Evolutionary conservation across 2,797 vertebrate genomes (phyloP), one percentile per base, ranked within the genome.

Genomic region (Bradypodion ventrale): DNA sequence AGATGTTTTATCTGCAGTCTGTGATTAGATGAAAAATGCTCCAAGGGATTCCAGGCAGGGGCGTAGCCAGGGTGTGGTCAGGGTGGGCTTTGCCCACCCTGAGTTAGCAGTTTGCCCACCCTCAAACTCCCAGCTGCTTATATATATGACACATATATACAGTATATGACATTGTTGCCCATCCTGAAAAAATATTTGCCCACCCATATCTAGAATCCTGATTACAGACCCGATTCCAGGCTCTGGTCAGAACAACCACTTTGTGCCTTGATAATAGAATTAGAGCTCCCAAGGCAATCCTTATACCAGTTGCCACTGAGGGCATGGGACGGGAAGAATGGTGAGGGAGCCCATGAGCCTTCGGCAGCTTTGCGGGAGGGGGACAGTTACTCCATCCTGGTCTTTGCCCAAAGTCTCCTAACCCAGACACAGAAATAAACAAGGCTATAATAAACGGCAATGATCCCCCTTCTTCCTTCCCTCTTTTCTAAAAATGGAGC

Each of bases 231-330:
- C n/a, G n/a, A n/a, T n/a, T n/a, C n/a, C n/a, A n/a, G n/a, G n/a
- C n/a, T 23, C 52, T 84, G 70, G 73, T 72, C 78, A 84, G 84
- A 84, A 80, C 86, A 83, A 75, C 76, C 1, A 70, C 81, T 87
- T 79, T 87, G 85, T 79, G 76, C 40, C 49, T 75, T 68, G 44
- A 87, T 80, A 78, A 83, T 60, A 83, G 76, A 87, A 76, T 69
- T 62, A 49, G 70, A 37, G 62, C 75, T 87, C 81, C 81, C 76
- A 60, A 75, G 70, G 73, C 72, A 79, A 69, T 59, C 85, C 70
- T 87, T 83, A 60, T 42, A 62, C 62, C 70, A 80, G 13, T 75
- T 80, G 75, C 77, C 29, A 66, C 70, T 8, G 76, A 62, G 6
- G 70, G 40, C 7, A 42, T 68, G 32, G 44, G 37, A 69, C 68